A percentile compares a stretch with the other conserved stretches of the same genome.
Conservation (phyloP, 2,797 vertebrate genomes). For the Antennarius maculatus region DNA sequence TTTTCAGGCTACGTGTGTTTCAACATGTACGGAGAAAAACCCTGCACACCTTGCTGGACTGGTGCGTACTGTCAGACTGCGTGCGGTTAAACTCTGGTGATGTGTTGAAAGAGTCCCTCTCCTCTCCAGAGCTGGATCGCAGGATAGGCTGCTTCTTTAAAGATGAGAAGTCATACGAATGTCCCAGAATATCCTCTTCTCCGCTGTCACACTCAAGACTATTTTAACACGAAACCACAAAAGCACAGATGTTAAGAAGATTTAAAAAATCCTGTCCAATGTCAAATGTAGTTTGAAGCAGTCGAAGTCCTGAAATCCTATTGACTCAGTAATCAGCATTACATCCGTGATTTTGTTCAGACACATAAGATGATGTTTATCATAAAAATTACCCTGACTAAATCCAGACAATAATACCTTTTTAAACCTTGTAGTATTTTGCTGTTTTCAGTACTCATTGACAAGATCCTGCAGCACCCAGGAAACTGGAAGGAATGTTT, state of each 20-base stretch:
- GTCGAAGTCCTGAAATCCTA: not conserved
- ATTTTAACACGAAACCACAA: slow-evolving; percentile 35
- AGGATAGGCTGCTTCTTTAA: slow-evolving; percentile 53
- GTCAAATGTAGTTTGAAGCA: not conserved
- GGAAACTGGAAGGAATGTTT: slow-evolving; percentile 55
- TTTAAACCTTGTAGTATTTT: not conserved
- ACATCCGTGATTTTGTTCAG: not conserved
- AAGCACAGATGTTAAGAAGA: not conserved
- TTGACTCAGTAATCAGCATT: not conserved
- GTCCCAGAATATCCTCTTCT: slow-evolving; percentile 77
- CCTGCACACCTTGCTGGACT: slow-evolving; percentile 82
- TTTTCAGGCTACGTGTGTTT: not conserved
- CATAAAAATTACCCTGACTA: not conserved
- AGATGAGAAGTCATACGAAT: slow-evolving; percentile 58
- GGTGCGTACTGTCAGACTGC: slow-evolving; percentile 67
- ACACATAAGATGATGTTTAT: slow-evolving; percentile 2
- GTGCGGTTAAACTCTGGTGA: slow-evolving; percentile 75
- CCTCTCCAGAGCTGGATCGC: slow-evolving; percentile 74
- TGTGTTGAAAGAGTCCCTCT: slow-evolving; percentile 80
- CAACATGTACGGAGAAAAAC: not conserved
- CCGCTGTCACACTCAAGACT: slow-evolving; percentile 88
- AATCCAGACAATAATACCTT: not conserved
- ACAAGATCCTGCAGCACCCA: slow-evolving; percentile 27
- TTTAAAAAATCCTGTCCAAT: not conserved
- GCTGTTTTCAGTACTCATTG: not conserved